Percentiles rank a stretch among this genome's conserved stretches.
Conservation (phyloP, 2,113 vertebrate species). For the Centrocercus urophasianus region DNA sequence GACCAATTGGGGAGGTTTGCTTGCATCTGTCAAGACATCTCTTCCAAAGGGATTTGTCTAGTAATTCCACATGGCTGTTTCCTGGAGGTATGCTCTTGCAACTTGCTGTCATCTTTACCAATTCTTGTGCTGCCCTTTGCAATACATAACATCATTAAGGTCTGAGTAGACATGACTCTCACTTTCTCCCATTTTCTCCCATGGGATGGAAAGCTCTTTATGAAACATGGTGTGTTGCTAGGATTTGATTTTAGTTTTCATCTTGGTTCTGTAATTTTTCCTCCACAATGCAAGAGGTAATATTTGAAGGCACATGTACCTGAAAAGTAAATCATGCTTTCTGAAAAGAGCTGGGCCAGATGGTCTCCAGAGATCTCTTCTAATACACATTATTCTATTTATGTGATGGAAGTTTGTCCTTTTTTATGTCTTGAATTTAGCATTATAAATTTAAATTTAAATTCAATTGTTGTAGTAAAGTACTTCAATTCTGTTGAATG, state of each 20-base stretch:
- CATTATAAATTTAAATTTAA: background rate
- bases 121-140: background rate
- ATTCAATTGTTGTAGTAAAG: background rate
- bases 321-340: background rate
- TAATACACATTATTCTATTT: background rate
- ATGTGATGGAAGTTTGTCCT: background rate
- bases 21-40: background rate
- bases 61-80: background rate
- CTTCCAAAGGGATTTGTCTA: background rate
- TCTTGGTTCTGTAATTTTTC: background rate
- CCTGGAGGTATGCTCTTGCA: background rate
- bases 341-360: background rate
- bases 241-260: background rate
- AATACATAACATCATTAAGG: background rate
- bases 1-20: background rate
- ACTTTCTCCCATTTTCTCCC: background rate
- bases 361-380: background rate
- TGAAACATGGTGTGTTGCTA: background rate
- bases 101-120: background rate
- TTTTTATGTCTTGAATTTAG: background rate
- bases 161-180: background rate
- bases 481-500: background rate
- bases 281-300: background rate
- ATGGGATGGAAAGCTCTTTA: background rate
- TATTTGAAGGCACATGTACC: background rate